phyloP scores from a whole-genome alignment of 2,797 vertebrate genomes.

The Hyperoplus lanceolatus region DNA sequence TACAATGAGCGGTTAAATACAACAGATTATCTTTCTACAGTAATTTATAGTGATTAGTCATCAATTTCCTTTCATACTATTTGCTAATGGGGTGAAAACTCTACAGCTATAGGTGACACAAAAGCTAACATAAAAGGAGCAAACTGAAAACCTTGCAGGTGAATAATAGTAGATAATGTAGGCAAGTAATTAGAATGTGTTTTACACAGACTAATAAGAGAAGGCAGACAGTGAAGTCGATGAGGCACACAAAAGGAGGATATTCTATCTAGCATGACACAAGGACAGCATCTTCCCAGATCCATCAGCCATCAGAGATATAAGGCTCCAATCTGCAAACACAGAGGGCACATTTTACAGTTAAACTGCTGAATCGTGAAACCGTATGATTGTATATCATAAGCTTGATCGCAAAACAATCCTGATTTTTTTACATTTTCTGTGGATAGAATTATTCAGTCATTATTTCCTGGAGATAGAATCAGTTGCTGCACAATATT shows the following conservation, averaged over 20 bases:
- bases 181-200: background rate
- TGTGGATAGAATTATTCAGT: conserved; percentile 17
- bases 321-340: background rate
- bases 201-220: background rate
- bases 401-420: conserved; percentile 26
- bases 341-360: background rate
- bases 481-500: background rate
- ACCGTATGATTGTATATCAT: background rate
- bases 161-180: background rate
- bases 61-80: background rate
- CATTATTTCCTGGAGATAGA: conserved; percentile 9
- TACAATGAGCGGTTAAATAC: background rate
- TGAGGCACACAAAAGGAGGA: background rate
- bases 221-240: too few relatives aligned
- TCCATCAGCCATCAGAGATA: background rate
- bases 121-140: background rate
- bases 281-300: background rate
- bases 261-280: background rate
- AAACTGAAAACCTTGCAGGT: background rate
- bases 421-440: background rate
- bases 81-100: background rate
- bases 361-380: background rate
- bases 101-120: background rate
- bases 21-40: too few relatives aligned
- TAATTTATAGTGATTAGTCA: background rate